A percentile compares a stretch with the other conserved stretches of the same genome.
Evolutionary conservation across 2,113 vertebrate species (phyloP).

Genomic region (Hymenochirus boettgeri): DNA sequence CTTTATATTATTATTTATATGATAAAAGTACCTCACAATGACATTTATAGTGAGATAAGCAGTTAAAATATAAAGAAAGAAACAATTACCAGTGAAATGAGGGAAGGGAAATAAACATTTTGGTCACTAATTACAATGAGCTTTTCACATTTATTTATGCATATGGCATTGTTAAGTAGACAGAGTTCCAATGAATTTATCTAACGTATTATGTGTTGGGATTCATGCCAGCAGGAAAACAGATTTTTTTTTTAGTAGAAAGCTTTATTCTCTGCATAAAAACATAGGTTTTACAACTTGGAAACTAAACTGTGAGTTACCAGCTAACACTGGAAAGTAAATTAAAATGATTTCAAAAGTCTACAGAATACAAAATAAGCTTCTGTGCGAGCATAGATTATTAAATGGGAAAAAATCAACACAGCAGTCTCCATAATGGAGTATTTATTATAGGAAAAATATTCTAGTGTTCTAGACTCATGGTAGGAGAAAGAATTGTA

Average conservation of each 20-base stretch:
- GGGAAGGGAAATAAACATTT: background rate
- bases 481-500: too few relatives aligned
- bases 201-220: background rate
- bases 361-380: too few relatives aligned
- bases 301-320: background rate
- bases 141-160: background rate
- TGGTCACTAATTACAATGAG: background rate
- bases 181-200: background rate
- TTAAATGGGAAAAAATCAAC: too few relatives aligned
- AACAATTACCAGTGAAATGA: background rate
- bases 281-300: background rate
- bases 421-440: too few relatives aligned
- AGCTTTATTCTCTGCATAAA: background rate
- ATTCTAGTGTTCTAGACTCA: too few relatives aligned
- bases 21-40: background rate
- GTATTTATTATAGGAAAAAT: too few relatives aligned
- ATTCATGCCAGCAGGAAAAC: background rate
- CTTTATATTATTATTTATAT: too few relatives aligned
- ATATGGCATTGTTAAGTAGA: constrained; percentile 1
- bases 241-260: background rate
- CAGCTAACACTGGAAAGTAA: background rate
- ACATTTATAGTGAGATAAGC: background rate
- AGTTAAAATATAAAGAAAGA: background rate
- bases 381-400: too few relatives aligned
- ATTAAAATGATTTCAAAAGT: background rate